A percentile compares a stretch with the other conserved stretches of the same genome.
Conservation (phyloP, 2,888 invertebrate genomes). For the Periphyllus acericola region DNA sequence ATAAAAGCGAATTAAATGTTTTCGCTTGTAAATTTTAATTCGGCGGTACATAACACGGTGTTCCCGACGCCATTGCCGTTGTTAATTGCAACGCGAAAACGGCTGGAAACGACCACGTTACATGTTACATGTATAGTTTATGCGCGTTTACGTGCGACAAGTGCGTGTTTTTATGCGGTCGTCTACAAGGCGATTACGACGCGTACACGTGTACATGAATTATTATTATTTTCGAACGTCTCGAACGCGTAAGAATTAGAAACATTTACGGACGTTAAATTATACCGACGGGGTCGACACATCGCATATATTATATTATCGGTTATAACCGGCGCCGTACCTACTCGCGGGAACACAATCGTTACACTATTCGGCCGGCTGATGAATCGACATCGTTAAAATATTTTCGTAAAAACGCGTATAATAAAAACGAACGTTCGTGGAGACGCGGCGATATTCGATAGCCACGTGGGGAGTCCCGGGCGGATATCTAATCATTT, state of each 20-base stretch:
- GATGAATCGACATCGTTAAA: conserved; percentile 12
- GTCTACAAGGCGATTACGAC: neutral
- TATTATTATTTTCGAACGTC: conserved; percentile 10
- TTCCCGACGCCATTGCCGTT: neutral
- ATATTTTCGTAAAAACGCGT: neutral
- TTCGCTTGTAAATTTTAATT: neutral
- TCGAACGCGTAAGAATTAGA: neutral
- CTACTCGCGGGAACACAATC: neutral
- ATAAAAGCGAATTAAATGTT: neutral
- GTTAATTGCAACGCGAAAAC: neutral
- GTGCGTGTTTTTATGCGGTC: neutral
- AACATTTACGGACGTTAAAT: neutral
- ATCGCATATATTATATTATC: neutral
- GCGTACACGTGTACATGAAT: no score
- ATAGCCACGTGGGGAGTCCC: conserved; percentile 14
- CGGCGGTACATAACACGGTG: neutral
- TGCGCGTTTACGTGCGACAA: neutral
- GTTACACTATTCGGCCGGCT: neutral
- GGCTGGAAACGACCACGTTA: no score
- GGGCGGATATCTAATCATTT: conserved; percentile 3
- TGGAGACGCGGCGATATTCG: neutral
- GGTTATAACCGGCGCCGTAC: neutral
- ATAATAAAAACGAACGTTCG: conserved; percentile 1
- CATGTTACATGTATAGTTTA: no score
- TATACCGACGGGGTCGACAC: neutral